A percentile compares a stretch with the other conserved stretches of the same genome.
Conservation (phyloP, 2,113 vertebrate species). For the Xenopus tropicalis region UCB_Xtro_10.0 CM004444.2:89436501-89437000, state of each 20-base stretch:
- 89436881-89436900: too few species aligned
- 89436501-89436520: constrained; percentile 90
- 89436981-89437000: too few species aligned
- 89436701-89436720: constrained; percentile 78
- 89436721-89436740: constrained; percentile 71
- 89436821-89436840: too few species aligned
- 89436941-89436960: too few species aligned
- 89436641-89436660: constrained; percentile 82
- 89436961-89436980: too few species aligned
- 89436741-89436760: not conserved
- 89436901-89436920: too few species aligned
- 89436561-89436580: constrained; percentile 91
- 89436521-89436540: constrained; percentile 80
- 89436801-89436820: too few species aligned
- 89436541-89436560: constrained; percentile 79
- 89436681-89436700: constrained; percentile 90
- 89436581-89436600: constrained; percentile 90
- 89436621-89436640: constrained; percentile 88
- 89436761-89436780: too few species aligned
- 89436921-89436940: too few species aligned
- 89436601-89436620: constrained; percentile 89
- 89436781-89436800: too few species aligned
- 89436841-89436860: too few species aligned
- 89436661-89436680: constrained; percentile 87
- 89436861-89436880: too few species aligned